A percentile compares a stretch with the other conserved stretches of the same genome.
Conservation (phyloP, 2,888 invertebrate species). For the Trachelus tabidus region DNA sequence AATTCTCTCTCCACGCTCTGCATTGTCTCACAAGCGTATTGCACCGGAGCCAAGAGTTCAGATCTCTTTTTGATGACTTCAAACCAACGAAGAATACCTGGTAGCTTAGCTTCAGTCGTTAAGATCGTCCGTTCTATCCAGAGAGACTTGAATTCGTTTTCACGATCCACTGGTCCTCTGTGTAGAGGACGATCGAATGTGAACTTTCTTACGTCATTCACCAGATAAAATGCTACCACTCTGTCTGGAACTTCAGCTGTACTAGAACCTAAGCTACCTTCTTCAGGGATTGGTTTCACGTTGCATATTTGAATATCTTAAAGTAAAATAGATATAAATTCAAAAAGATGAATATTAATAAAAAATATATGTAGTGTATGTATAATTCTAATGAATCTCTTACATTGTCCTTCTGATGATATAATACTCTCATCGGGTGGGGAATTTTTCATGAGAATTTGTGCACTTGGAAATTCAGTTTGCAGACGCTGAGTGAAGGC, state of each 20-base stretch:
- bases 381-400: conserved; percentile 21
- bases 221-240: conserved; percentile 89
- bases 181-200: conserved; percentile 91
- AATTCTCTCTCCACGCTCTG: conserved; percentile 89
- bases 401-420: conserved; percentile 88
- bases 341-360: neutral
- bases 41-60: conserved; percentile 84
- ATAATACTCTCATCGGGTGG: conserved; percentile 90
- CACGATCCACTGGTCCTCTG: conserved; percentile 90
- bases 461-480: conserved; percentile 94
- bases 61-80: conserved; percentile 83
- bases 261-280: conserved; percentile 69
- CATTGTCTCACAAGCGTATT: conserved; percentile 94
- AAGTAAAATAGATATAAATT: neutral
- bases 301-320: conserved; percentile 94
- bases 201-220: conserved; percentile 91
- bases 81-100: conserved; percentile 97
- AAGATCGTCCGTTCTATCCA: conserved; percentile 95
- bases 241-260: conserved; percentile 83
- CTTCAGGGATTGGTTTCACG: conserved; percentile 88
- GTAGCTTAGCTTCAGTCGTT: conserved; percentile 84
- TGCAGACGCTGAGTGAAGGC: conserved; percentile 94
- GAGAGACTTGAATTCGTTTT: conserved; percentile 94
- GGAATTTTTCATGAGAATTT: conserved; percentile 90
- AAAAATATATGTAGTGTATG: neutral